Base-by-base conservation (phyloP, 2,888 invertebrate genomes). In the Linnaemya vulpina region DNA sequence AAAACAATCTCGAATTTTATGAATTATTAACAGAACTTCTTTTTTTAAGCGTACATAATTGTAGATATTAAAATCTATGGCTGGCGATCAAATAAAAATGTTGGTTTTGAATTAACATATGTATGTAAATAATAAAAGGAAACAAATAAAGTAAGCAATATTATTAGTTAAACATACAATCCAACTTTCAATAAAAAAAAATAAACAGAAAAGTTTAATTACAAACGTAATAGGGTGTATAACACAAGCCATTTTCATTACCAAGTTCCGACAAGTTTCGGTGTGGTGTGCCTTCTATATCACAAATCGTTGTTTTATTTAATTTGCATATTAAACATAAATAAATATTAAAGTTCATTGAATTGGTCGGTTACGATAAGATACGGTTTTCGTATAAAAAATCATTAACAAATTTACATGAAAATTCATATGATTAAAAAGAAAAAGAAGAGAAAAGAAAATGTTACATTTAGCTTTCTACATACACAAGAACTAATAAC, bases 261-360 rank as follows among this genome's bases (percentile, higher is more conserved):
- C 92, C 92, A 92, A 91, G 90, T 92, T 92, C 90, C 92, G 92
- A 91, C 92, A 92, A 89, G 92, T 92, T 90, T 92, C 92, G 90
- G 91, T 91, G 91, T 92, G 91, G 90, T 92, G 91, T 91, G 90
- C 89, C 90, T 90, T 92, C 92, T 92, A 90, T 88, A 58, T 58
- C 35, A 58, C 25, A 88, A 89, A 70, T 74, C 78, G 53, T 46
- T 74, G 40, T 62, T 84, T 83, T 49, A 49, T 51, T 67, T 73
- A 30, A 40, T 71, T 83, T 71, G 53, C 68, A 65, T 20, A 40
- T 62, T 51, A 11, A 65, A 67, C 35, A 75, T 43, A 81, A 62
- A 76, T 62, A 71, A 58, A 77, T 17, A 67, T 55, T 53, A 46
- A 60, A 20, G 46, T 58, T 65, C 58, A 55, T 79, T 49, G n/a